Evolutionary conservation across 2,113 vertebrate species (phyloP).

Genomic region (Oceanodroma tethys): DNA sequence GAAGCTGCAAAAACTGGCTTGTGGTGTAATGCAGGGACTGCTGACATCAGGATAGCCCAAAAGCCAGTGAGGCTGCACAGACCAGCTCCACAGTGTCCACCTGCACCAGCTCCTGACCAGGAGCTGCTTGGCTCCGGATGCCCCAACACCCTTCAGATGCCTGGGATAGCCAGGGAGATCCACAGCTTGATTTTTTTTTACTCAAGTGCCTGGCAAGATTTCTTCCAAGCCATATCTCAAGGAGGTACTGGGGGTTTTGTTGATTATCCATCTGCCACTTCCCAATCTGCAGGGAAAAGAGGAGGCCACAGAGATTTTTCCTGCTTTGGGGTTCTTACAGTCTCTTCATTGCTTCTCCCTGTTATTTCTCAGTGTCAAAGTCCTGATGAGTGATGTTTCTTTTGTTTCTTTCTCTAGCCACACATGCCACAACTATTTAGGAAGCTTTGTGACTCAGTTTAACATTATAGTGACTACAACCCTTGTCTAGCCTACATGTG

Average conservation of each 20-base stretch:
- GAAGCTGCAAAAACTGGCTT: background rate
- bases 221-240: background rate
- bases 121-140: background rate
- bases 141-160: rapidly evolving
- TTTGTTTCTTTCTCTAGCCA: background rate
- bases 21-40: background rate
- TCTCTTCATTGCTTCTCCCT: background rate
- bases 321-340: background rate
- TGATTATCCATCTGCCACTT: background rate
- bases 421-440: background rate
- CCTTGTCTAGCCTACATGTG: background rate
- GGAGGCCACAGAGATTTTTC: background rate
- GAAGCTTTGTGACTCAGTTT: background rate
- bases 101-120: background rate
- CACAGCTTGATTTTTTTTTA: background rate
- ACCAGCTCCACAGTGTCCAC: background rate
- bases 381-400: background rate
- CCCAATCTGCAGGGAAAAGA: background rate
- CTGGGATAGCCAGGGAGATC: background rate
- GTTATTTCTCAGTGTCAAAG: background rate
- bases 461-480: background rate
- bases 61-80: background rate
- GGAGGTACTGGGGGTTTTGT: background rate
- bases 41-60: background rate
- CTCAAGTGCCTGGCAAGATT: background rate